These are phyloP conservation scores for Microctenopoma steveboyesi DNA, from an alignment of 2,797 vertebrate genomes.

Conservation along the genomic window DNA sequence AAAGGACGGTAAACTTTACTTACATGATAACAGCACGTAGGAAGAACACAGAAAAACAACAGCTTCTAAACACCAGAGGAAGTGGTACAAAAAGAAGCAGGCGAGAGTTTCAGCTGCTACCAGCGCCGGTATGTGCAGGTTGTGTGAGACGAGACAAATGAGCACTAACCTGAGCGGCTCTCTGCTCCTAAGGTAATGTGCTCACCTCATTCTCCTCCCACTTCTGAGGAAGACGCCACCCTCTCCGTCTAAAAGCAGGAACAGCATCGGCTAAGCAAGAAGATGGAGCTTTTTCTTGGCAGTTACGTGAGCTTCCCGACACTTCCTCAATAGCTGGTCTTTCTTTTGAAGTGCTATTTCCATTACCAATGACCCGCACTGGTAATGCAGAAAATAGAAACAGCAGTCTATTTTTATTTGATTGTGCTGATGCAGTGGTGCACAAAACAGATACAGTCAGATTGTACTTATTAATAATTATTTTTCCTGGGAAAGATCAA, in stretches of 20 bases:
- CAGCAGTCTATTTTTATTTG: neutral
- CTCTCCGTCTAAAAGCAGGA: slow-evolving; percentile 51
- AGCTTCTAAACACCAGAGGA: neutral
- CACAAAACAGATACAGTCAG: neutral
- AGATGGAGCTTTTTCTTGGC: slow-evolving; percentile 45
- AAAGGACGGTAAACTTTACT: slow-evolving; percentile 57
- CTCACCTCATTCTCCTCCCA: slow-evolving; percentile 45
- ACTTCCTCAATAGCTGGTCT: slow-evolving; percentile 22
- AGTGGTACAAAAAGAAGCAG: slow-evolving; percentile 9
- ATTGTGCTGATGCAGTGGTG: neutral
- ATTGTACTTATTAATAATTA: neutral
- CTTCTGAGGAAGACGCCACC: slow-evolving; percentile 55
- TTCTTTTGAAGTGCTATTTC: neutral
- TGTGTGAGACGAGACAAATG: slow-evolving; percentile 29
- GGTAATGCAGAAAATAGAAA: slow-evolving; percentile 1
- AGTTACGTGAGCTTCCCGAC: slow-evolving; percentile 34
- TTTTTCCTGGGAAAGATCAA: too few species aligned
- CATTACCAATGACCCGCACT: neutral
- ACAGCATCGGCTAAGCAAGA: slow-evolving; percentile 55
- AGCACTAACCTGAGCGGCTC: slow-evolving; percentile 60
- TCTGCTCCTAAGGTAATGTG: slow-evolving; percentile 30
- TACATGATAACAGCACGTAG: slow-evolving; percentile 35
- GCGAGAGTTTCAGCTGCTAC: slow-evolving; percentile 7
- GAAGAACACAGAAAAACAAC: neutral
- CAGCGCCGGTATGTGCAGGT: neutral